Evolutionary conservation across 2,113 vertebrate species (phyloP).

Genomic region (Cariama cristata): DNA sequence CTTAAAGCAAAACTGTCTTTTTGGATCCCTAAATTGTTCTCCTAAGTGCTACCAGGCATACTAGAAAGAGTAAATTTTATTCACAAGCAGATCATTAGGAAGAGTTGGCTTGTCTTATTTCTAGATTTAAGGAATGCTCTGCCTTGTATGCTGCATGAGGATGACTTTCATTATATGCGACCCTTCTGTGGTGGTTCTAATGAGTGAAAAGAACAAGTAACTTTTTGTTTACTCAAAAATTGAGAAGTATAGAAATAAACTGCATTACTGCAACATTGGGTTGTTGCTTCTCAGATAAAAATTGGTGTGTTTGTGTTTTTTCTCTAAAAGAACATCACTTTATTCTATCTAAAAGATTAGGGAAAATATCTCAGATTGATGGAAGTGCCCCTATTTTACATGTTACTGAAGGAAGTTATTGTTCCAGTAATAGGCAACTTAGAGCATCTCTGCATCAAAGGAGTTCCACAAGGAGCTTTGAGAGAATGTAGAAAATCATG

Average conservation of each 20-base stretch:
- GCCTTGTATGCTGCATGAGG: not conserved
- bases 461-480: not conserved
- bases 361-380: not conserved
- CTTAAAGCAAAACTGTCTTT: not conserved
- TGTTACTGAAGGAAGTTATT: not conserved
- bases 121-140: not conserved
- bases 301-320: not conserved
- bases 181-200: not conserved
- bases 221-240: not conserved
- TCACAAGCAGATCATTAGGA: not conserved
- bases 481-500: not conserved
- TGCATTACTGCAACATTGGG: not conserved
- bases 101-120: not conserved
- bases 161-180: not conserved
- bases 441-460: not conserved
- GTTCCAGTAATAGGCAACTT: not conserved
- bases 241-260: not conserved
- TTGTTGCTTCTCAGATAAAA: not conserved
- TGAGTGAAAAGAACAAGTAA: not conserved
- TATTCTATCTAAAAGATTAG: not conserved
- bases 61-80: not conserved
- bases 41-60: not conserved
- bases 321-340: not conserved
- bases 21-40: not conserved
- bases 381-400: not conserved